Evolutionary conservation across 2,113 vertebrate species (phyloP).

Genomic region (Alethe diademata): DNA sequence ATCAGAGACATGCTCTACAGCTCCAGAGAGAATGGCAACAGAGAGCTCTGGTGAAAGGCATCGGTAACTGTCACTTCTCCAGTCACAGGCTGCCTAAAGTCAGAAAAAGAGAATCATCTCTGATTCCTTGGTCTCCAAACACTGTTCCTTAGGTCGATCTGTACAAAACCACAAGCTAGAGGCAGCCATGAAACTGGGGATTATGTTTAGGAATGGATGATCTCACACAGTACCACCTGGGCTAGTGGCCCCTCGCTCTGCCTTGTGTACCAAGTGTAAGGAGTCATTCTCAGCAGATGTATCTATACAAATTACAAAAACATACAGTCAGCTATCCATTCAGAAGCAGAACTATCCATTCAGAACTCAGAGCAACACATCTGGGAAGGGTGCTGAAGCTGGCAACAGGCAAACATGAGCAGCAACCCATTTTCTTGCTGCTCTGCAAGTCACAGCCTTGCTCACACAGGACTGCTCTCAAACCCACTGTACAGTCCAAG

Average conservation of each 20-base stretch:
- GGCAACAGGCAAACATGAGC: background rate
- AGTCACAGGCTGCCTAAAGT: background rate
- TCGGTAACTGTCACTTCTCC: background rate
- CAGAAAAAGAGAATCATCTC: background rate
- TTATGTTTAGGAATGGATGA: background rate
- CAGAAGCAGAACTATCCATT: background rate
- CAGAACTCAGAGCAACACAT: background rate
- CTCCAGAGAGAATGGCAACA: background rate
- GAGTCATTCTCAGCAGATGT: background rate
- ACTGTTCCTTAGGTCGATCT: background rate
- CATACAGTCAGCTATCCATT: background rate
- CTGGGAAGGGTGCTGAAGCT: constrained; percentile 1
- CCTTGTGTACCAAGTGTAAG: background rate
- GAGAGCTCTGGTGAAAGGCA: background rate
- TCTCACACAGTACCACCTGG: background rate
- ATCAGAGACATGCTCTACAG: background rate
- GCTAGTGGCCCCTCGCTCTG: background rate
- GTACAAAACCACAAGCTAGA: background rate
- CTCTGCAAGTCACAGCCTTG: background rate
- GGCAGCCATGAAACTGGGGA: background rate
- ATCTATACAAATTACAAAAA: background rate
- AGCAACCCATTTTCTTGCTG: background rate
- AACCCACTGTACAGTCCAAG: background rate
- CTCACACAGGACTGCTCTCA: background rate
- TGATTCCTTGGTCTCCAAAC: background rate